phyloP scores from a whole-genome alignment of 2,888 invertebrate genomes.

The Saturnia japonica region DNA sequence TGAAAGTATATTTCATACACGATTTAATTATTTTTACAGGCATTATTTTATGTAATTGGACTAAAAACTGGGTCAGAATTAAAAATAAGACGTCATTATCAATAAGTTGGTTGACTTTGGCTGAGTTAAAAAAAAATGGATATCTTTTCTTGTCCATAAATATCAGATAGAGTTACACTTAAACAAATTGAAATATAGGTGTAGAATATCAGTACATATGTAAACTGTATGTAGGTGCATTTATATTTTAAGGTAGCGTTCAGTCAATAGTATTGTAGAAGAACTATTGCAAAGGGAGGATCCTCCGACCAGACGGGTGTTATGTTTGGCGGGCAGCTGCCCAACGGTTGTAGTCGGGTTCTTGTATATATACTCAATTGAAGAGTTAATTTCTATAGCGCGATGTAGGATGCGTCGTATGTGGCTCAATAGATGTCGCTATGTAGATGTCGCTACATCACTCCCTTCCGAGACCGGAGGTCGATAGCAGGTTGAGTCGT shows the following conservation, averaged over 20 bases:
- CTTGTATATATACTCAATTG: too few relatives aligned
- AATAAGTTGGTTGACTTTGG: background rate
- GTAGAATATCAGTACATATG: background rate
- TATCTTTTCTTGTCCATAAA: background rate
- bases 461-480: too few relatives aligned
- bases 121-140: background rate
- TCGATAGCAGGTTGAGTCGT: too few relatives aligned
- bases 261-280: background rate
- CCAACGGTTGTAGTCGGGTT: too few relatives aligned
- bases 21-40: background rate
- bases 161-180: background rate
- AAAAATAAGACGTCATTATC: background rate
- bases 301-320: too few relatives aligned
- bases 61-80: background rate
- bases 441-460: too few relatives aligned
- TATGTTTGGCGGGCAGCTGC: too few relatives aligned
- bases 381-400: too few relatives aligned
- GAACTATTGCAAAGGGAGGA: too few relatives aligned
- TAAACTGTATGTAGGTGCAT: background rate
- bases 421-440: too few relatives aligned
- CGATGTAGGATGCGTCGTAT: too few relatives aligned
- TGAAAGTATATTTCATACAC: background rate
- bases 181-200: background rate
- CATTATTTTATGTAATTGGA: background rate
- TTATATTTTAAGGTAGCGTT: background rate